Base-by-base conservation (phyloP, 2,888 invertebrate genomes). In the Dexiosoma caninum region DNA sequence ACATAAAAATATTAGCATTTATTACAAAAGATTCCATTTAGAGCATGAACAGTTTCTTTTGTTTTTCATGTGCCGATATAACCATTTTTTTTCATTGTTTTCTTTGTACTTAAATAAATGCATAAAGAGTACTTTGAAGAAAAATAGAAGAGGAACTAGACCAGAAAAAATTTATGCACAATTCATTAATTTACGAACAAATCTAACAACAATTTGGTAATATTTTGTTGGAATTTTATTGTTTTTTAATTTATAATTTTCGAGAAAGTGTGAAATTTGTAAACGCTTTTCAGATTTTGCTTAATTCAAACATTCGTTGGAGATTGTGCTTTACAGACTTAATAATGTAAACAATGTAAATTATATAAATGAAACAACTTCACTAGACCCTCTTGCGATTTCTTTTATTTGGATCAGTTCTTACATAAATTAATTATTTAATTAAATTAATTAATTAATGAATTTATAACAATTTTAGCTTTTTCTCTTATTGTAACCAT, bases 11-110 rank as follows among this genome's bases (percentile, higher is more conserved):
- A 44, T 70, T 64, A 67, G 49, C 49, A 67, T 53, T 53, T 64
- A 66, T 70, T 80, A 70, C 21, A 64, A 69, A 51, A 81, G 72
- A 64, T 66, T 64, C 44, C 53, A 75, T 75, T 80, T 75, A 44
- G 71, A 71, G 71, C 80, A 71, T 66, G 67, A 80, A 71, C n/a
- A 53, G 37, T 32, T 64, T 46, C n/a, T 55, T 69, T 27, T 37
- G 10, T 55, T 69, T 19, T 60, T 49, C 9, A 64, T 57, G 23
- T 64, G 57, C 42, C 12, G 49, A 46, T 35, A 23, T 53, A 55
- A 53, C n/a, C n/a, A n/a, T n/a, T n/a, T n/a, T n/a, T n/a, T n/a
- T n/a, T n/a, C n/a, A n/a, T 46, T 35, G 16, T 46, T 8, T n/a
- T 35, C 12, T 30, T 35, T 57, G 55, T 16, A 49, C 35, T 21